Evolutionary conservation across 37 sponge, comb jelly and placozoan genomes (phyloP), one percentile per base, ranked within the genome.

Genomic region (Chondrosia reniformis): DNA sequence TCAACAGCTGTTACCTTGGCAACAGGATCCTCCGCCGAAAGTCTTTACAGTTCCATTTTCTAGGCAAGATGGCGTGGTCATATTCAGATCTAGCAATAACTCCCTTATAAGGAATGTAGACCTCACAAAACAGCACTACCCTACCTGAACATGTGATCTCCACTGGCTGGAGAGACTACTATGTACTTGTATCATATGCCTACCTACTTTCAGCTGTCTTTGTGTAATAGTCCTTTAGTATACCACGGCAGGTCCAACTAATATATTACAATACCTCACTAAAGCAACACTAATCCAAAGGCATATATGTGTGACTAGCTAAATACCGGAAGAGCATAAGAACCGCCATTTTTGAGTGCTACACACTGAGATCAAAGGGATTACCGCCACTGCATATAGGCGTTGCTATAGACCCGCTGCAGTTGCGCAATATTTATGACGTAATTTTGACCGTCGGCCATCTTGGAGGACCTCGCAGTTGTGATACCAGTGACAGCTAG

Each of bases 61-160:
- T 44, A 84, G 84, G 37, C 84, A 84, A 41, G 72, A 77, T 4
- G 27, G 62, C 3, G 63, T 67, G 21, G 84, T 84, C 55, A 67
- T 25, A 52, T 84, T 84, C 21, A 84, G 79, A 0, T n/a, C 21
- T 36, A 84, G 25, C 6, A 84, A 37, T 39, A 84, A 28, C 74
- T 71, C n/a, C 42, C 43, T 69, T 13, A 6, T 40, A 41, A 69
- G 1, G 9, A 34, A 39, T 41, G 39, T 43, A 41, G 42, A 3
- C 22, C 12, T 37, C 5, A n/a, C n/a, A n/a, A 24, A 41, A 39
- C 72, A 69, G 41, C 39, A 69, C 24, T 36, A 21, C n/a, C n/a
- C n/a, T 40, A n/a, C 2, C 1, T 69, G 42, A n/a, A 22, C 41
- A 39, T 69, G 25, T 37, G n/a, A n/a, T n/a, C n/a, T n/a, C n/a